These are phyloP conservation scores for Tachuris rubrigastra DNA, from an alignment of 2,113 vertebrate species.

Conservation along the genomic window DNA sequence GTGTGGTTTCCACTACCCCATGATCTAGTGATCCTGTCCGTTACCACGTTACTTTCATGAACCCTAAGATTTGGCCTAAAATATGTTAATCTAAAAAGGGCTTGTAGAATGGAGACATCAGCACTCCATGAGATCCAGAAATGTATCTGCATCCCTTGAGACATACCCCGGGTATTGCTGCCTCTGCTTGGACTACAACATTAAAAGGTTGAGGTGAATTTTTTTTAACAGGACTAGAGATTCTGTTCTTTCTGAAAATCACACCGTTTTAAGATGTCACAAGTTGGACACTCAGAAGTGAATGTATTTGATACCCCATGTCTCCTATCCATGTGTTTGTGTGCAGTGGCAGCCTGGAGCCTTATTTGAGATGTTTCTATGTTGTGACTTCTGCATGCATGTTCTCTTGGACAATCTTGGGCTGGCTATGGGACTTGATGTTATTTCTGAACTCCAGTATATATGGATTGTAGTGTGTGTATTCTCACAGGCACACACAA, in stretches of 20 bases:
- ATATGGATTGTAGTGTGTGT: neutral
- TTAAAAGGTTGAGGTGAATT: neutral
- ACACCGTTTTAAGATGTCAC: neutral
- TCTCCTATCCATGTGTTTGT: neutral
- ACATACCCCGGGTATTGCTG: neutral
- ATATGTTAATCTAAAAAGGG: neutral
- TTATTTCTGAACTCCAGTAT: neutral
- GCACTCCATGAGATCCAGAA: neutral
- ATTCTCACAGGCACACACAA: neutral
- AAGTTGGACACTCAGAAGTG: neutral
- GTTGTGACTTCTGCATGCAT: neutral
- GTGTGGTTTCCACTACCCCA: accelerated
- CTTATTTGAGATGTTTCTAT: neutral
- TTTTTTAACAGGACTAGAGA: neutral
- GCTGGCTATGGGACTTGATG: neutral
- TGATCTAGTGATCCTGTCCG: neutral
- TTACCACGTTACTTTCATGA: neutral
- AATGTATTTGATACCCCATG: neutral
- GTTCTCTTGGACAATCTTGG: neutral
- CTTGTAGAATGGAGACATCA: neutral
- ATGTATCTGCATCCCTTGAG: neutral
- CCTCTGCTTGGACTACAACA: neutral
- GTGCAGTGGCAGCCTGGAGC: neutral
- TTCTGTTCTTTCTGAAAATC: neutral
- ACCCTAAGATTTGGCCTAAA: neutral